A percentile compares a stretch with the other conserved stretches of the same genome.
phyloP scores from a whole-genome alignment of 2,113 vertebrate genomes.

The Odocoileus virginianus region DNA sequence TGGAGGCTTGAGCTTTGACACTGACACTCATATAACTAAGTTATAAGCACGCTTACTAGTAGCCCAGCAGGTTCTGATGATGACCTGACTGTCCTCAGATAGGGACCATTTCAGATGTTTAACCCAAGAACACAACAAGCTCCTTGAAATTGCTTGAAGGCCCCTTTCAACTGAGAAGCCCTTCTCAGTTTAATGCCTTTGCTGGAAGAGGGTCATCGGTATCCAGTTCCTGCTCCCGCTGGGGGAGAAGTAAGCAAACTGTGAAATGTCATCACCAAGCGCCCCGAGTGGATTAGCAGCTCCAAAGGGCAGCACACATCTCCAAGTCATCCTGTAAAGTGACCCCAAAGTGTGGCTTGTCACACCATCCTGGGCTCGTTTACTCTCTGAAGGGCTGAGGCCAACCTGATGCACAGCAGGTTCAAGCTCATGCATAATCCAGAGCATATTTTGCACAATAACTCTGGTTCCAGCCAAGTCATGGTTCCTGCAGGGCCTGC shows the following conservation, averaged over 20 bases:
- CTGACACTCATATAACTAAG: not conserved
- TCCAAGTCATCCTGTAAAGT: conserved; percentile 74
- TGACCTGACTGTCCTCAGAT: conserved; percentile 33
- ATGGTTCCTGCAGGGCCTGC: conserved; percentile 67
- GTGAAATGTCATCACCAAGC: conserved; percentile 58
- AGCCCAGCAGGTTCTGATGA: conserved; percentile 16
- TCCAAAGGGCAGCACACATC: conserved; percentile 57
- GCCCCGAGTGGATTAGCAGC: conserved; percentile 66
- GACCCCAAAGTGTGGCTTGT: conserved; percentile 73
- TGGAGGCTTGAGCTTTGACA: not conserved
- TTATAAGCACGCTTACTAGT: not conserved
- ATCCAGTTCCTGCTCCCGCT: not conserved
- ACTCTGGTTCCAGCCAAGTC: conserved; percentile 75
- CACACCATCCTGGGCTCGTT: conserved; percentile 56
- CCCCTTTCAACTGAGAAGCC: conserved; percentile 10
- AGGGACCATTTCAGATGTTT: conserved; percentile 27
- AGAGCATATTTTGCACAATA: conserved; percentile 55
- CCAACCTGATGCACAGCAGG: conserved; percentile 42
- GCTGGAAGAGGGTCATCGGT: not conserved
- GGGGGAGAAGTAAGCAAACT: not conserved
- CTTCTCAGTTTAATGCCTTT: conserved; percentile 23
- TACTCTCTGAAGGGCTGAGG: not conserved
- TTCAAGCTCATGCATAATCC: conserved; percentile 62
- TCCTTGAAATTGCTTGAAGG: conserved; percentile 34
- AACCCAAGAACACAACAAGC: conserved; percentile 28